Base-by-base conservation (phyloP, 2,113 vertebrate genomes). In the Nothobranchius kuhntae region DNA sequence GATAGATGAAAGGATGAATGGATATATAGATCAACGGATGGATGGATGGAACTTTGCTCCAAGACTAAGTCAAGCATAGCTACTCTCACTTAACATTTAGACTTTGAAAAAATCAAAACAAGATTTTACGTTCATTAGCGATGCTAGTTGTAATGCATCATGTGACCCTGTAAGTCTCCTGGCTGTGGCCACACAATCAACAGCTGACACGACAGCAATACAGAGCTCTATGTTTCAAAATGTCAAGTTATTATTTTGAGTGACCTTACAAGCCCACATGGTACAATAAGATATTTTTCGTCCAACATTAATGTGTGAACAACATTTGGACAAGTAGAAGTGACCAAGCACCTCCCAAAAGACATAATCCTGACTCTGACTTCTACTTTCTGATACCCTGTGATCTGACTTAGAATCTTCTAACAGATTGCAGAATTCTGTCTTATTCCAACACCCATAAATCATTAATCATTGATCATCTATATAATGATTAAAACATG, bases 401-500 rank as follows among this genome's bases (percentile, higher is more conserved):
- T 65, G 40, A 73, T 44, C 36, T 78, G 50, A 54, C 3, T 26
- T 6, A 9, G 13, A 56, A 61, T 55, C 9, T 13, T 30, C 44
- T n/a, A 56, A 14, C 21, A 51, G 46, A 24, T 48, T 11, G 58
- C 21, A 44, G 52, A 38, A 45, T 47, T 52, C 38, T 4, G 3
- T 74, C 44, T 65, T 7, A 61, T 60, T 53, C 40, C 38, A 52
- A 42, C 58, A 51, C 53, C 15, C 38, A 62, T 51, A 82, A 63
- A 38, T 13, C 53, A 56, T 47, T 72, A 21, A 38, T 57, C 36
- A 57, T 42, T 42, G 36, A 40, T 13, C 46, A 60, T 47, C 65
- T 73, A 13, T 42, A 65, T 55, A 36, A 77, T 82, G 50, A 72
- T 77, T 77, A 75, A 80, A 73, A 73, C 42, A 75, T 69, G 75